Percentiles rank a stretch among this genome's conserved stretches.
These are phyloP conservation scores for Emmelina monodactyla DNA, from an alignment of 2,888 invertebrate genomes.

Conservation along the genomic window DNA sequence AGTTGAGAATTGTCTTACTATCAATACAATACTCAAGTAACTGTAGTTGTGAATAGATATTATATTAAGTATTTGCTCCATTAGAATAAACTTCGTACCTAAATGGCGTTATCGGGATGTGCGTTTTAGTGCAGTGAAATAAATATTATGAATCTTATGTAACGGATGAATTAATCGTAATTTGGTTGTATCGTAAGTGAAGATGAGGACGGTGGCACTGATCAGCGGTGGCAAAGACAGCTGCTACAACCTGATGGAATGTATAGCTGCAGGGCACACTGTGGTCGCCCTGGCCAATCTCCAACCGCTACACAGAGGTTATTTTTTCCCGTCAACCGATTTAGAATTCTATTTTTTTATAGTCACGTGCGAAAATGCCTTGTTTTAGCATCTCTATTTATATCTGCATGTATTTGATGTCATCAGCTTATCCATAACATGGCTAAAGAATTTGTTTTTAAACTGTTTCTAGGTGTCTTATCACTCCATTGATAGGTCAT, in stretches of 20 bases:
- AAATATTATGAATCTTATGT: slow-evolving; percentile 54
- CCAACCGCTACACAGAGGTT: slow-evolving; percentile 83
- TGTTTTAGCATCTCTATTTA: background rate
- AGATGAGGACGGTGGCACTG: slow-evolving; percentile 88
- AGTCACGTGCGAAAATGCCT: background rate
- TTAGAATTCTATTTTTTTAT: slow-evolving; percentile 3
- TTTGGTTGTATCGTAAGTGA: slow-evolving; percentile 33
- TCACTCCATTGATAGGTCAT: no score
- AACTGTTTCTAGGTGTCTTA: no score
- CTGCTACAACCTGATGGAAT: slow-evolving; percentile 99
- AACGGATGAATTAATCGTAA: slow-evolving; percentile 37
- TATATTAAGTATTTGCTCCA: no score
- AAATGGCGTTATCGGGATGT: slow-evolving; percentile 24
- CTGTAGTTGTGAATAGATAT: no score
- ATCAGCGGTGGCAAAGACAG: slow-evolving; percentile 99
- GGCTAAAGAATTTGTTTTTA: no score
- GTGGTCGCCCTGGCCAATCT: slow-evolving; percentile 97
- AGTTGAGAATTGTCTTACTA: no score
- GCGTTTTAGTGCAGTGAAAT: slow-evolving; percentile 33
- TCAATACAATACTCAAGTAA: no score
- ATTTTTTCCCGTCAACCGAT: slow-evolving; percentile 18
- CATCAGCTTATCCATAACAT: no score
- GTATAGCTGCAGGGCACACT: slow-evolving; percentile 92
- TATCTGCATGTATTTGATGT: no score
- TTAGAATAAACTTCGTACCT: no score